Percentiles rank a stretch among this genome's conserved stretches.
phyloP scores from a whole-genome alignment of 2,888 invertebrate genomes.

The Toxonevra muliebris region DNA sequence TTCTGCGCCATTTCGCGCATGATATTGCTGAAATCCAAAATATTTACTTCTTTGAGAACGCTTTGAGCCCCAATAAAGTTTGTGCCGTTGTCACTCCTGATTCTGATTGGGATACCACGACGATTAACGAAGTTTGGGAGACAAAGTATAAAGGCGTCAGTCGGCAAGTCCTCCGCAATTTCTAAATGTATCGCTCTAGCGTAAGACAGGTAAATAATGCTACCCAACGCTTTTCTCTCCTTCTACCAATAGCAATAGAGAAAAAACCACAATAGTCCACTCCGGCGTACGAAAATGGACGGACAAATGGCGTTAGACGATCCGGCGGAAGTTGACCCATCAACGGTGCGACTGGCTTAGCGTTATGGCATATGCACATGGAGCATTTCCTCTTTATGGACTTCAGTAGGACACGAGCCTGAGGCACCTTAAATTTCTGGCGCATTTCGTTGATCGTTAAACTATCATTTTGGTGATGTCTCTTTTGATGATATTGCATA shows the following conservation, averaged over 20 bases:
- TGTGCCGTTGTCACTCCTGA: too few species aligned
- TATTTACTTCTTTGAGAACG: too few species aligned
- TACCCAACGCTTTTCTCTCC: conserved; percentile 39
- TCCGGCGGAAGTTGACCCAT: conserved; percentile 43
- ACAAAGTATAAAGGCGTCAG: too few species aligned
- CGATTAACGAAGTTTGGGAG: too few species aligned
- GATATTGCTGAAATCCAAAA: conserved; percentile 30
- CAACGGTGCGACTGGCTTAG: conserved; percentile 35
- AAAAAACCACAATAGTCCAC: conserved; percentile 43
- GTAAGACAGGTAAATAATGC: conserved; percentile 28
- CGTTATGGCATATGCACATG: conserved; percentile 16
- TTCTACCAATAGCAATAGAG: conserved; percentile 34
- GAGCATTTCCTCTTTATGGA: conserved; percentile 20
- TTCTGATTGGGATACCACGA: too few species aligned
- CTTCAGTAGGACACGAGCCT: conserved; percentile 25
- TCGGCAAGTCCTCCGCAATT: too few species aligned
- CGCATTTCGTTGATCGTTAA: conserved; percentile 29
- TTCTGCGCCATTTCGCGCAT: conserved; percentile 10
- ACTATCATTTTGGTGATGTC: conserved; percentile 33
- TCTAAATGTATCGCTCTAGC: too few species aligned
- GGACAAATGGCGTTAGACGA: conserved; percentile 35
- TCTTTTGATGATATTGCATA: conserved; percentile 20
- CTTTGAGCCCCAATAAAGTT: too few species aligned
- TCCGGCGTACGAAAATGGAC: conserved; percentile 40
- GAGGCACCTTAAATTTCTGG: conserved; percentile 34